Evolutionary conservation across 2,888 invertebrate genomes (phyloP).

Genomic region (Lathronympha strigana): DNA sequence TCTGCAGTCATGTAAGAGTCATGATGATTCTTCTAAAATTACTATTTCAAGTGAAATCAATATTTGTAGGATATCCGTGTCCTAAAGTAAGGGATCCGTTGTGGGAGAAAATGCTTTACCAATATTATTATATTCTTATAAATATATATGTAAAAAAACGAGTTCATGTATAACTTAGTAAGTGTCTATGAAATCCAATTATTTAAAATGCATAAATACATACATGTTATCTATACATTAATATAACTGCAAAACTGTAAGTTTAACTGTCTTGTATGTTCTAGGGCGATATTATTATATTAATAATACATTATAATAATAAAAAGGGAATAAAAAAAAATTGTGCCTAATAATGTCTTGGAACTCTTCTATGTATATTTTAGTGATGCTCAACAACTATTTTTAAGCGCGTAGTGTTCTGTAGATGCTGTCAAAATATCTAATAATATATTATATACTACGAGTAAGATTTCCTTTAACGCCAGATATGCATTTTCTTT

Average conservation of each 20-base stretch:
- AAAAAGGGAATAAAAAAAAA: constrained; percentile 62
- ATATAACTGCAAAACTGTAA: constrained; percentile 58
- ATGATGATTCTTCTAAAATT: constrained; percentile 67
- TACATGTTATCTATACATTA: constrained; percentile 70
- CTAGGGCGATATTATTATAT: constrained; percentile 65
- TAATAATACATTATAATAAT: constrained; percentile 54
- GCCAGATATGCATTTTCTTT: constrained; percentile 76
- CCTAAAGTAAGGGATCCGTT: constrained; percentile 76
- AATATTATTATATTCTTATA: constrained; percentile 83
- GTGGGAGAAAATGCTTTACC: constrained; percentile 83
- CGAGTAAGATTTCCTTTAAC: constrained; percentile 63
- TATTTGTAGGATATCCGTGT: constrained; percentile 76
- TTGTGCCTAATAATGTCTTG: constrained; percentile 78
- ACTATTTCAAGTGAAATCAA: constrained; percentile 68
- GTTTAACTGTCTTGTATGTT: constrained; percentile 72
- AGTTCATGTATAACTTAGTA: constrained; percentile 77
- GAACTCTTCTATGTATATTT: constrained; percentile 70
- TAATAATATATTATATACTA: constrained; percentile 54
- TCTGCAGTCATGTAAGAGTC: constrained; percentile 63
- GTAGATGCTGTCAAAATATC: constrained; percentile 73
- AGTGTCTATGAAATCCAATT: constrained; percentile 79
- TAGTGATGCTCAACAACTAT: constrained; percentile 80
- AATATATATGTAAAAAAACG: constrained; percentile 80
- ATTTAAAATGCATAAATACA: constrained; percentile 64
- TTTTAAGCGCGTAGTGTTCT: constrained; percentile 77